phyloP scores from a whole-genome alignment of 1,140 invertebrate genomes.

The Chymomyza costata region DNA sequence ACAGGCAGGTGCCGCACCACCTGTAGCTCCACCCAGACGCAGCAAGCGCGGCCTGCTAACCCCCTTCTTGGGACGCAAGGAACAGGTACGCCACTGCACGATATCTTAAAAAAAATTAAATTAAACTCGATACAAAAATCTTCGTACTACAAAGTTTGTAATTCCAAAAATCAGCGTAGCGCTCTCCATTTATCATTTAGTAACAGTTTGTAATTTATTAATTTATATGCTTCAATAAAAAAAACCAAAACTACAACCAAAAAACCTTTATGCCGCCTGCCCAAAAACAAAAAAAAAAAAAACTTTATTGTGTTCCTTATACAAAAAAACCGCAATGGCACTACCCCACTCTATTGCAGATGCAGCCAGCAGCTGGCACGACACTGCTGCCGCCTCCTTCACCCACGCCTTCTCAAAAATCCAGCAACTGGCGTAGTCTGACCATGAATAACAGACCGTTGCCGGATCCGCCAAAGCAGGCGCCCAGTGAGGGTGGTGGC shows the following conservation, averaged over 20 bases:
- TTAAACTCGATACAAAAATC: constrained; percentile 23
- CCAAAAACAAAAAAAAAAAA: constrained; percentile 13
- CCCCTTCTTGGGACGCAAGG: constrained; percentile 75
- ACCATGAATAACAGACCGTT: constrained; percentile 62
- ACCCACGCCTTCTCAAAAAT: constrained; percentile 64
- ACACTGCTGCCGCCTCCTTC: constrained; percentile 51
- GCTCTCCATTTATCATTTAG: constrained; percentile 35
- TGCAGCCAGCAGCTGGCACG: constrained; percentile 10
- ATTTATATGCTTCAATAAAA: constrained; percentile 66
- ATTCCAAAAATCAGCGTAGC: constrained; percentile 9
- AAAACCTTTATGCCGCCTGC: constrained; percentile 2
- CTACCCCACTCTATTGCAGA: constrained; percentile 49
- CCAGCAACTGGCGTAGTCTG: constrained; percentile 49
- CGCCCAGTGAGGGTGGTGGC: constrained; percentile 49
- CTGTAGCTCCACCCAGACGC: constrained; percentile 89
- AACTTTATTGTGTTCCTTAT: constrained; percentile 33
- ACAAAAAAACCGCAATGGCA: constrained; percentile 28
- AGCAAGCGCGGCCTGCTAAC: constrained; percentile 78
- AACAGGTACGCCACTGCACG: constrained; percentile 77
- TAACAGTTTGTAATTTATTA: constrained; percentile 57
- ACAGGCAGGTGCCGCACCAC: constrained; percentile 76
- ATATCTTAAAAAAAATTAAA: constrained; percentile 64
- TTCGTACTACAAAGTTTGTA: constrained; percentile 27
- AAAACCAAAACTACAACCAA: constrained; percentile 23
- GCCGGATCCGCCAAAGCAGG: constrained; percentile 60